Percentiles rank a stretch among this genome's conserved stretches.
Conservation (phyloP, 2,113 vertebrate species). For the Patagioenas fasciata region DNA sequence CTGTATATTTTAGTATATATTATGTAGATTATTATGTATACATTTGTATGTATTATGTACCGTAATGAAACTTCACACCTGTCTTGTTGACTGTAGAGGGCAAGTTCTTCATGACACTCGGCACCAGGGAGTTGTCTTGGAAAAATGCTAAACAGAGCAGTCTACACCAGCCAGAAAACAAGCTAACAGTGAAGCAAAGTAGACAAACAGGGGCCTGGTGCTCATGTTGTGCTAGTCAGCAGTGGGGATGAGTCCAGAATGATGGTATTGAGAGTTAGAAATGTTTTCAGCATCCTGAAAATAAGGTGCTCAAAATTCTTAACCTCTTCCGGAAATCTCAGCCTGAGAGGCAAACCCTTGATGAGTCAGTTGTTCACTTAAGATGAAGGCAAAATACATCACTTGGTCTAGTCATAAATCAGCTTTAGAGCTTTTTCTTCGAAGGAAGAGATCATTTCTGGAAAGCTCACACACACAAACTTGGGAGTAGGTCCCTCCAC, state of each 20-base stretch:
- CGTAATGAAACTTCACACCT: not conserved
- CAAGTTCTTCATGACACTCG: not conserved
- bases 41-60: not conserved
- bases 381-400: not conserved
- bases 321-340: not conserved
- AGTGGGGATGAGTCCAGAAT: not conserved
- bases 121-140: not conserved
- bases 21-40: not conserved
- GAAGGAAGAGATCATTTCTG: not conserved
- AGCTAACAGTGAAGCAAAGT: not conserved
- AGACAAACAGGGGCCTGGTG: not conserved
- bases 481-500: not conserved
- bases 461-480: not conserved
- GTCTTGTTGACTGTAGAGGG: not conserved
- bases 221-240: not conserved
- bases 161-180: not conserved
- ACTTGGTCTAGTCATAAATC: not conserved
- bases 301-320: not conserved
- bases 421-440: not conserved
- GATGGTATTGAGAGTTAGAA: not conserved
- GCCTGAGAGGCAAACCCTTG: not conserved
- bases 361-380: not conserved
- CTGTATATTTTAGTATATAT: not conserved
- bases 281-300: not conserved
- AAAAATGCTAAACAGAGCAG: not conserved